Evolutionary conservation across 2,888 invertebrate genomes (phyloP).

Genomic region (Ametastegia equiseti): DNA sequence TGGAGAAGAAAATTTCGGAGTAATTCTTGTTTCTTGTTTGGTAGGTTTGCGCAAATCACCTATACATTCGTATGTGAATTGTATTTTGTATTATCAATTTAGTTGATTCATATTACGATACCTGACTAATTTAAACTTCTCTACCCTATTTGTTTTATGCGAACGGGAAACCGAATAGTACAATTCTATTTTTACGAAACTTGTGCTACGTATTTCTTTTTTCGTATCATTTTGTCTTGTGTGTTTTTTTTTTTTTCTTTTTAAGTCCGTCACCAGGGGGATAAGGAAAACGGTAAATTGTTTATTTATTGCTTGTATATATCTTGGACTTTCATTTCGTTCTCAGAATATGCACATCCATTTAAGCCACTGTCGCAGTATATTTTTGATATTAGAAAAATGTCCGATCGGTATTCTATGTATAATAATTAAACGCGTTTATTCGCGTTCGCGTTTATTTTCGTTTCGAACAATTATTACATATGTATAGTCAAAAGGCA

Average conservation of each 20-base stretch:
- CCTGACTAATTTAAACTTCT: constrained; percentile 26
- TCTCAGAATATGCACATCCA: constrained; percentile 37
- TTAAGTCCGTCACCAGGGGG: constrained; percentile 14
- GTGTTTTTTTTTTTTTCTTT: neutral
- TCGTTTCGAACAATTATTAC: neutral
- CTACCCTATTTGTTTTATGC: constrained; percentile 28
- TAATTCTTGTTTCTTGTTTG: neutral
- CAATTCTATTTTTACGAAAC: constrained; percentile 11
- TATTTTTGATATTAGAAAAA: constrained; percentile 33
- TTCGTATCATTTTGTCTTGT: neutral
- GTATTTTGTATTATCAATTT: constrained; percentile 33
- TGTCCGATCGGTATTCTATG: constrained; percentile 33
- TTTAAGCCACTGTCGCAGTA: constrained; percentile 47
- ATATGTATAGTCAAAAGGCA: neutral
- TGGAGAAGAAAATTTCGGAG: neutral
- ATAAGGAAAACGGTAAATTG: constrained; percentile 19
- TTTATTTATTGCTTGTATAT: constrained; percentile 45
- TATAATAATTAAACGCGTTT: too few species aligned
- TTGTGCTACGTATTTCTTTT: constrained; percentile 24
- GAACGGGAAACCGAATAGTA: constrained; percentile 6
- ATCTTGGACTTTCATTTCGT: constrained; percentile 32
- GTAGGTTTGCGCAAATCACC: constrained; percentile 10
- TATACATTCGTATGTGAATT: constrained; percentile 9
- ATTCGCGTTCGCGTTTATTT: neutral
- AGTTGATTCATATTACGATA: constrained; percentile 22